phyloP scores from a whole-genome alignment of 2,797 vertebrate species.

The Sebastes matsubarae region DNA sequence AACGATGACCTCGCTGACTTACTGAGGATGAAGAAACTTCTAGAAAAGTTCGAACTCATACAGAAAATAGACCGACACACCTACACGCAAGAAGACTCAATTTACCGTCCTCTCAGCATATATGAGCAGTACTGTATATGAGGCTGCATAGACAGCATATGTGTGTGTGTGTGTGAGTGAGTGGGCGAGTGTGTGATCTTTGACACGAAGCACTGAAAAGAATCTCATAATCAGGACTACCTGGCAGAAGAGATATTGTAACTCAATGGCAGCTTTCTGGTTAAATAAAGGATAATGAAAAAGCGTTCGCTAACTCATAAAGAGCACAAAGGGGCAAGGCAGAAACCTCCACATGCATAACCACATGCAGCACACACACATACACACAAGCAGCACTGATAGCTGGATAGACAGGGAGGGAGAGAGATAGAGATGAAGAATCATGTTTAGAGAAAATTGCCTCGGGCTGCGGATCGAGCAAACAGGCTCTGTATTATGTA shows the following conservation, averaged over 20 bases:
- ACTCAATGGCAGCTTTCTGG: neutral
- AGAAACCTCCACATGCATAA: slow-evolving; percentile 39
- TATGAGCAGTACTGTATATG: slow-evolving; percentile 6
- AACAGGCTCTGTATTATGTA: slow-evolving; percentile 33
- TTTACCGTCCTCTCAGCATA: slow-evolving; percentile 25
- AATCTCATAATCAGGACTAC: slow-evolving; percentile 39
- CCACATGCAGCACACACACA: neutral
- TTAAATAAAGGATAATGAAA: slow-evolving; percentile 26
- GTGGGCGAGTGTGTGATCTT: slow-evolving; percentile 52
- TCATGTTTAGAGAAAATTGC: slow-evolving; percentile 38
- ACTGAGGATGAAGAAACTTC: slow-evolving; percentile 24
- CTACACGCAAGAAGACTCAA: slow-evolving; percentile 29
- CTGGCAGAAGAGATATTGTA: neutral
- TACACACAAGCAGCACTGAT: slow-evolving; percentile 4
- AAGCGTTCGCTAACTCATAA: slow-evolving; percentile 51
- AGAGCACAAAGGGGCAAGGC: slow-evolving; percentile 27
- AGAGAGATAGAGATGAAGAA: slow-evolving; percentile 18
- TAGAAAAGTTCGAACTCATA: slow-evolving; percentile 4
- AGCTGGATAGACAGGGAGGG: slow-evolving; percentile 8
- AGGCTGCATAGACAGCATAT: neutral
- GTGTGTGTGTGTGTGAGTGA: neutral
- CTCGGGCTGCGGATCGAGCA: slow-evolving; percentile 42
- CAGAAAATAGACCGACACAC: slow-evolving; percentile 39
- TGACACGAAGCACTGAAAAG: slow-evolving; percentile 60
- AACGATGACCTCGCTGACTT: slow-evolving; percentile 1